Percentiles rank a stretch among this genome's conserved stretches.
phyloP scores from a whole-genome alignment of 2,797 vertebrate species.

The Tympanoctomys barrerae region DNA sequence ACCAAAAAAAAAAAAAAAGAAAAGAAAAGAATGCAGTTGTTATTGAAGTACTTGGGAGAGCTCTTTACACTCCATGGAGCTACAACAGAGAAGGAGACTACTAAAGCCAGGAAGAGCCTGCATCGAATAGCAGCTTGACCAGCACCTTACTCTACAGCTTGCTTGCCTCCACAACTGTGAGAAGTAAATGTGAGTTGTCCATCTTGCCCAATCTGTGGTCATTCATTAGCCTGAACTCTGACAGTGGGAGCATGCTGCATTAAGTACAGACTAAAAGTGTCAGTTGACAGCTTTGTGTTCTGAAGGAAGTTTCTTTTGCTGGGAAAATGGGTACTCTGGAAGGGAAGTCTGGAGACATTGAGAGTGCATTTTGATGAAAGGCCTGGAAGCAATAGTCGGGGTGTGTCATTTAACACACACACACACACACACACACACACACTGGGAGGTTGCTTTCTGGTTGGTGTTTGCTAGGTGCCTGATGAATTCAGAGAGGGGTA shows the following conservation, averaged over 20 bases:
- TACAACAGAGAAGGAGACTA: neutral
- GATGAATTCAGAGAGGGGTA: neutral
- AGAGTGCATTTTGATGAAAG: constrained; percentile 4
- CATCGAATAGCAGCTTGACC: neutral
- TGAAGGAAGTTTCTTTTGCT: neutral
- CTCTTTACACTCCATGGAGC: neutral
- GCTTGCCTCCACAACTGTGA: neutral
- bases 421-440: neutral
- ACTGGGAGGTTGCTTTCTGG: neutral
- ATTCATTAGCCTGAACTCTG: neutral
- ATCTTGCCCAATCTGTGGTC: neutral
- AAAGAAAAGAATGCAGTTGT: neutral
- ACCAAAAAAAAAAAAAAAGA: neutral
- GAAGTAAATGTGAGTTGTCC: neutral
- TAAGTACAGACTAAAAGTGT: neutral
- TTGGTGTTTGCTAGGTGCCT: neutral
- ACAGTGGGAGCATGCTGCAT: neutral
- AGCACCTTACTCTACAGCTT: neutral
- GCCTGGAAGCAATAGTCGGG: neutral
- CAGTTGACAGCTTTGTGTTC: neutral
- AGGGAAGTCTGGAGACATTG: neutral
- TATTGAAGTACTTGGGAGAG: neutral
- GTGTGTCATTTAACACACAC: neutral
- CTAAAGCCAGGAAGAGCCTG: neutral
- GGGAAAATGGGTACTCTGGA: neutral